Evolutionary conservation across 2,113 vertebrate species (phyloP), one percentile per base, ranked within the genome.

Genomic region (Arvicanthis niloticus): DNA sequence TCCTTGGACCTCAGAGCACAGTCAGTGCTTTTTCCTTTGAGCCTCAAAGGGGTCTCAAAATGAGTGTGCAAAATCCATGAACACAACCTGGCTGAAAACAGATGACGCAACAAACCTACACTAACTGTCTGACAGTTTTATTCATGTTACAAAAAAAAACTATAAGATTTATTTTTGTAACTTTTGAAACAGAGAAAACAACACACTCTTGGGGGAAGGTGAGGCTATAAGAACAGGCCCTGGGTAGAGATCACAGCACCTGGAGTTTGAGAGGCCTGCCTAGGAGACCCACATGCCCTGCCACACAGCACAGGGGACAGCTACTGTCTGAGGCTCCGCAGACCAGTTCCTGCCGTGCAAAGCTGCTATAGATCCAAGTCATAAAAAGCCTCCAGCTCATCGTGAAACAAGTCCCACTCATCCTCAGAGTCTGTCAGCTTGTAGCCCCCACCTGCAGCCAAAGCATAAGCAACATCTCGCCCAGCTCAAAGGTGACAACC

Each of bases 401-500:
- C 99, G 62, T 99, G 99, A 99, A 99, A 99, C 98, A 99, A 99
- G 99, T 99, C 99, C 99, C 99, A 99, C 96, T 99, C 99, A 9
- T 99, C 99, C 98, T 99, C 99, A 0, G 99, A 99, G 98, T 99
- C 99, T 0, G 99, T 99, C 97, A 99, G 98, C 91, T 99, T 99
- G 67, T 99, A 99, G 6, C 99, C 99, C 65, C 99, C 99, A 68
- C 99, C 99, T 5, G 99, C 99, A 1, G 99, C 99, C 95, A 99
- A 99, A 99, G 99, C 99, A 99, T 99, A 92, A 99, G 99, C 89
- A 99, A 99, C 99, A 99, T 99, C 98, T 99, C 99, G 93, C 99
- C 99, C 78, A 99, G 99, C 99, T 99, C 99, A 67, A 99, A 99
- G 95, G 99, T 99, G 98, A 99, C 99, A 98, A 99, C 99, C 98